These are phyloP conservation scores for Epizoanthus illoricatus DNA, from an alignment of 92 coral and sea anemone genomes.

Conservation along the genomic window DNA sequence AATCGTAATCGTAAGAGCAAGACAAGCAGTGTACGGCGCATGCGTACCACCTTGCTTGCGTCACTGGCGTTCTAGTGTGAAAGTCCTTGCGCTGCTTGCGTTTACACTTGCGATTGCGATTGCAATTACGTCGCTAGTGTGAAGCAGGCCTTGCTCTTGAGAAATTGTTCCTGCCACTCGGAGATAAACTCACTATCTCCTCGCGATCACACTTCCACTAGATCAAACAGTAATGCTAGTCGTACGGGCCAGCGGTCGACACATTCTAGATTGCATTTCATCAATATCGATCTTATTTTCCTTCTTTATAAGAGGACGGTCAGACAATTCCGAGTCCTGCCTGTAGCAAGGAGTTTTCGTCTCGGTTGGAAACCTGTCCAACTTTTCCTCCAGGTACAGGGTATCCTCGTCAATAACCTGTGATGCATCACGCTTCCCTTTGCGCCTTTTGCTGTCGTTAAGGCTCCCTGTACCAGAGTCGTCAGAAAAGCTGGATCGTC, in stretches of 20 bases:
- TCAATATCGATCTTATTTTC: neutral
- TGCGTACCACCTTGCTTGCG: no score
- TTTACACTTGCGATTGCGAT: no score
- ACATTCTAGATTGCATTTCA: constrained; percentile 34
- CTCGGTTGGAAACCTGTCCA: neutral
- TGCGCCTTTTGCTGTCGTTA: neutral
- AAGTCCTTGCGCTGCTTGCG: no score
- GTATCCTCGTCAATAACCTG: neutral
- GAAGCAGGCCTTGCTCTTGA: no score
- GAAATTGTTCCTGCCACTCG: no score
- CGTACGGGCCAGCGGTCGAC: constrained; percentile 24
- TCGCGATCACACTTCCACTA: no score
- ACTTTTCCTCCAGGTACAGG: neutral
- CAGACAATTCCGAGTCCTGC: constrained; percentile 28
- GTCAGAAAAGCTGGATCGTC: neutral
- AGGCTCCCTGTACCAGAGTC: neutral
- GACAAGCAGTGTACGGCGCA: no score
- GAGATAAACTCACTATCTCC: no score
- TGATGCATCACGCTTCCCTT: neutral
- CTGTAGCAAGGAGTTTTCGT: constrained; percentile 17
- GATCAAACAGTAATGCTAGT: neutral
- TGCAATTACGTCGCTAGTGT: no score
- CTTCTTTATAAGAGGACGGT: constrained; percentile 17
- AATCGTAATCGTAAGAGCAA: no score
- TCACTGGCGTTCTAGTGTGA: no score